phyloP scores from a whole-genome alignment of 1,140 invertebrate genomes.

The Megalonaias nervosa region DNA sequence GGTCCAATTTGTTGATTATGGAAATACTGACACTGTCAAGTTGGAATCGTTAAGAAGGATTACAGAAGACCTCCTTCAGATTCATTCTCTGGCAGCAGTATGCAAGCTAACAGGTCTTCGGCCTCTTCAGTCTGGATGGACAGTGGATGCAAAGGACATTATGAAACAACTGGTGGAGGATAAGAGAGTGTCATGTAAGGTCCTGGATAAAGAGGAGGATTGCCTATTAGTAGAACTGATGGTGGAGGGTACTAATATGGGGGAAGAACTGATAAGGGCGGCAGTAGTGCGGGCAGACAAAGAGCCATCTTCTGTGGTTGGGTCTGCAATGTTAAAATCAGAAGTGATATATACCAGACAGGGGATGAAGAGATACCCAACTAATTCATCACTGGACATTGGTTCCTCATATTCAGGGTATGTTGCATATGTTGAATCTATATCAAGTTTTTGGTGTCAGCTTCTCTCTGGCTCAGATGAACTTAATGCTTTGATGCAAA shows the following conservation, averaged over 20 bases:
- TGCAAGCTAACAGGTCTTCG: conserved; percentile 53
- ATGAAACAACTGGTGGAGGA: conserved; percentile 57
- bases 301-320: background rate
- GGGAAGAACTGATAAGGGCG: conserved; percentile 45
- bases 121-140: conserved; percentile 57
- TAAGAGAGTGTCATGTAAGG: conserved; percentile 45
- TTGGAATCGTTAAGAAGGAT: conserved; percentile 25
- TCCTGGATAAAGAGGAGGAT: conserved; percentile 32
- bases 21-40: conserved; percentile 68
- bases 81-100: conserved; percentile 46
- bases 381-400: background rate
- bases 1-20: conserved; percentile 75
- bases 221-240: conserved; percentile 42
- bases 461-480: conserved; percentile 34
- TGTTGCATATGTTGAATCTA: conserved; percentile 43
- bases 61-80: conserved; percentile 34
- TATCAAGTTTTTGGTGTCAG: conserved; percentile 48
- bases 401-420: conserved; percentile 35
- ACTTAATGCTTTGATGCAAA: conserved; percentile 37
- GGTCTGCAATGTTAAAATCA: too few species aligned
- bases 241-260: conserved; percentile 41
- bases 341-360: too few species aligned
- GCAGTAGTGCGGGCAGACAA: conserved; percentile 44
- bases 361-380: too few species aligned
- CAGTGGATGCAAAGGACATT: conserved; percentile 54